phyloP scores from a whole-genome alignment of 2,113 vertebrate genomes.

The Saccopteryx leptura region DNA sequence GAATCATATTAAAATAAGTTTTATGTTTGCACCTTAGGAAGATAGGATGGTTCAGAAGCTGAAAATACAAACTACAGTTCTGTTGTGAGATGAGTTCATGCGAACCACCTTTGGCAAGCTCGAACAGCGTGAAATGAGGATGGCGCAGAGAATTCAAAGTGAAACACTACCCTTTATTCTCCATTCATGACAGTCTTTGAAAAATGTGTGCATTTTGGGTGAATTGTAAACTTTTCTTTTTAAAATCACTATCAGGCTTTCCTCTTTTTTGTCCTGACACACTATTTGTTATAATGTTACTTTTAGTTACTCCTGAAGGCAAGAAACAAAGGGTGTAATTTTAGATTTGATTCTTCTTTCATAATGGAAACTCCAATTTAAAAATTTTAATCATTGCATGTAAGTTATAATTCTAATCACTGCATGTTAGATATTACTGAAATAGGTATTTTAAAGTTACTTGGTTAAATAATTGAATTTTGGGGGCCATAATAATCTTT shows the following conservation, averaged over 20 bases:
- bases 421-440: slow-evolving; percentile 46
- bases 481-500: slow-evolving; percentile 1
- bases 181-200: not conserved
- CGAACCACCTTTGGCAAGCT: slow-evolving; percentile 67
- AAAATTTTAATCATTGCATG: slow-evolving; percentile 23
- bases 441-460: slow-evolving; percentile 49
- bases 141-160: slow-evolving; percentile 65
- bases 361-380: slow-evolving; percentile 53
- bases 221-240: not conserved
- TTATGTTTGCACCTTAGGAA: slow-evolving; percentile 49
- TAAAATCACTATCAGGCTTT: not conserved
- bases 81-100: slow-evolving; percentile 69
- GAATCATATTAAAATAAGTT: slow-evolving; percentile 63
- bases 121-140: slow-evolving; percentile 77
- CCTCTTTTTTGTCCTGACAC: not conserved
- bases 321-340: slow-evolving; percentile 59
- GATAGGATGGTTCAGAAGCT: slow-evolving; percentile 42
- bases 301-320: slow-evolving; percentile 58
- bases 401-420: slow-evolving; percentile 63
- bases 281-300: slow-evolving; percentile 40
- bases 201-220: slow-evolving; percentile 36
- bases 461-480: slow-evolving; percentile 35
- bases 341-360: slow-evolving; percentile 56
- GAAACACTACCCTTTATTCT: slow-evolving; percentile 64
- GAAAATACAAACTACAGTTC: slow-evolving; percentile 75